Conservation (phyloP, 2,888 invertebrate genomes). For the Netelia virgata region DNA sequence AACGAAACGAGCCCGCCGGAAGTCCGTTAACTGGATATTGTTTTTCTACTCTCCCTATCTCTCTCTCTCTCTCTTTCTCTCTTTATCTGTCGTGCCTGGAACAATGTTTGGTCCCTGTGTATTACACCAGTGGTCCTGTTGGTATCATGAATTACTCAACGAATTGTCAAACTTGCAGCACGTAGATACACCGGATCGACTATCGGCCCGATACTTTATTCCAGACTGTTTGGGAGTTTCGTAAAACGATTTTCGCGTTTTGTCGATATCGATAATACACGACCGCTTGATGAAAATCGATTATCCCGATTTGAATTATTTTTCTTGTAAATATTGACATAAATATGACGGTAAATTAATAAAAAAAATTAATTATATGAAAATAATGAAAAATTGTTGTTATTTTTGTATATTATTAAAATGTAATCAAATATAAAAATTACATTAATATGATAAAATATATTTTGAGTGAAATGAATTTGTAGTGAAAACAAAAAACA, state of each 20-base stretch:
- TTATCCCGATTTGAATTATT: no score
- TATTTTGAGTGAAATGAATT: no score
- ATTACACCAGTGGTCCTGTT: neutral
- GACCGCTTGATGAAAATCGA: no score
- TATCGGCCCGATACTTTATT: neutral
- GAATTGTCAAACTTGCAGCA: neutral
- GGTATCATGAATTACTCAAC: slow-evolving; percentile 14
- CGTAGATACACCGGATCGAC: neutral
- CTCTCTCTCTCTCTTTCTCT: neutral
- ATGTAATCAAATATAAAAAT: no score
- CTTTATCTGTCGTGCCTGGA: neutral
- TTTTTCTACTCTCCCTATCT: slow-evolving; percentile 25
- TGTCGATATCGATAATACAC: neutral
- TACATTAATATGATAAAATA: no score
- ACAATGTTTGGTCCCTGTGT: neutral
- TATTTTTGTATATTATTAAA: no score
- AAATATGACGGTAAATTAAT: no score
- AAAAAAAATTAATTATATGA: no score
- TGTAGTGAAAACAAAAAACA: no score
- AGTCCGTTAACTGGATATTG: slow-evolving; percentile 62
- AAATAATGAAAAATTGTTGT: no score
- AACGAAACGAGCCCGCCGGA: slow-evolving; percentile 36
- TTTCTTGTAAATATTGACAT: no score
- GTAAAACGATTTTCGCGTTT: neutral
- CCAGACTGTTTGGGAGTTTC: neutral